These are phyloP conservation scores for Phocoena sinus DNA, from an alignment of 2,113 vertebrate species.

Conservation along the genomic window DNA sequence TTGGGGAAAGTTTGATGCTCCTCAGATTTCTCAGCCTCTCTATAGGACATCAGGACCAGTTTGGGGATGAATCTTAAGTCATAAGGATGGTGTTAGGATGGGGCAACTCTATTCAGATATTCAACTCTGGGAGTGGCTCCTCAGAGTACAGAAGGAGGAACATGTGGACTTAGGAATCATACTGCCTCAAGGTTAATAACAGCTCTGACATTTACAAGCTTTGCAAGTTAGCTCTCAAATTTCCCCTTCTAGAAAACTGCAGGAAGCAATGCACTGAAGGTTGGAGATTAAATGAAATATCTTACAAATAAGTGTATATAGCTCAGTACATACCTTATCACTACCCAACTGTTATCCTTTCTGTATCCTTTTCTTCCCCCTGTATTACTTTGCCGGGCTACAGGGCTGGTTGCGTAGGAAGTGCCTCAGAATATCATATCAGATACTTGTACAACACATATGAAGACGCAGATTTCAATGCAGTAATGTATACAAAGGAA, in stretches of 20 bases:
- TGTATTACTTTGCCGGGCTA: not conserved
- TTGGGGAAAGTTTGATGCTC: not conserved
- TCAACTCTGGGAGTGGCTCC: not conserved
- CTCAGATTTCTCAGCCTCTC: not conserved
- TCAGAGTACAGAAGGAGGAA: not conserved
- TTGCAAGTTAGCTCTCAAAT: not conserved
- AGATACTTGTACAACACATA: not conserved
- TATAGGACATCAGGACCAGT: not conserved
- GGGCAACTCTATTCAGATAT: not conserved
- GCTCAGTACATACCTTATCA: not conserved
- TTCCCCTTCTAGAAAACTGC: not conserved
- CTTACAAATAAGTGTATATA: not conserved
- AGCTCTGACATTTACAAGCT: not conserved
- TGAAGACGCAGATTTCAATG: not conserved
- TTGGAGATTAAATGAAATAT: constrained; percentile 2
- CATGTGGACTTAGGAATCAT: not conserved
- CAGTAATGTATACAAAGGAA: not conserved
- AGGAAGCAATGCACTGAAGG: not conserved
- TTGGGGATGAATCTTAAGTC: not conserved
- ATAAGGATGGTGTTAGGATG: not conserved
- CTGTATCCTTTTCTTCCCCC: not conserved
- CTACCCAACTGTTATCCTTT: not conserved
- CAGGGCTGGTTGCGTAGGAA: not conserved
- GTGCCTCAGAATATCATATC: not conserved
- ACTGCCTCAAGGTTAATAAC: not conserved